Base-by-base conservation (phyloP, 2,113 vertebrate genomes). In the rat (Rattus norvegicus) region DNA sequence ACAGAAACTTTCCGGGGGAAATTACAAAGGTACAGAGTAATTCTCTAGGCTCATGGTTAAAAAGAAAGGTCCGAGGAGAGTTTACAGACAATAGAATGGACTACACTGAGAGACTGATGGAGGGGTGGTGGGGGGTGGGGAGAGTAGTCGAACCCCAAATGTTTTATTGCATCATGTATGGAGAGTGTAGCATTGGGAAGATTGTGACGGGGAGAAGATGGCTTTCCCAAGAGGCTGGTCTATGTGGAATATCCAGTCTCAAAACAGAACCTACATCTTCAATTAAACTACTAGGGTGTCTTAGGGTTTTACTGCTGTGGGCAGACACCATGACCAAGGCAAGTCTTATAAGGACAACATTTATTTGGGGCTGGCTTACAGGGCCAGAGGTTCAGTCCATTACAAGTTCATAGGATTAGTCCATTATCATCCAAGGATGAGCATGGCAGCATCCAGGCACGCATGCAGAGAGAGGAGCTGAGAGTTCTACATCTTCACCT, bases 141-240 rank as follows among this genome's bases (percentile, higher is more conserved):
- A 7, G 22, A 49, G 52, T 17, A 36, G 7, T 49, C 0, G 1
- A 19, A 61, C 14, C 24, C 56, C 6, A 1, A 79, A 65, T 5
- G 10, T 1, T 47, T 5, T 3, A 39, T 0, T 24, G 12, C 17
- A n/a, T 67, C 5, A 28, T 2, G 8, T 52, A 63, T 0, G 33
- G 5, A 10, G 5, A 30, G 13, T 39, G 2, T 16, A 75, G 54
- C 26, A 7, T 54, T 47, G 5, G 39, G 56, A 5, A 90, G 1
- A 28, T 28, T 20, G 22, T 36, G 54, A 19, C 6, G 4, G n/a
- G 2, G 33, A n/a, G 24, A 59, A 30, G 70, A 28, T 0, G 4
- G 72, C 9, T 30, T 89, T 17, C 43, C 59, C 8, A 19, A 26
- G 14, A 90, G 1, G 2, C 39, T 63, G 20, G 10, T 39, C 16